Conservation (phyloP, 2,888 invertebrate genomes). For the Lasius platythorax region DNA sequence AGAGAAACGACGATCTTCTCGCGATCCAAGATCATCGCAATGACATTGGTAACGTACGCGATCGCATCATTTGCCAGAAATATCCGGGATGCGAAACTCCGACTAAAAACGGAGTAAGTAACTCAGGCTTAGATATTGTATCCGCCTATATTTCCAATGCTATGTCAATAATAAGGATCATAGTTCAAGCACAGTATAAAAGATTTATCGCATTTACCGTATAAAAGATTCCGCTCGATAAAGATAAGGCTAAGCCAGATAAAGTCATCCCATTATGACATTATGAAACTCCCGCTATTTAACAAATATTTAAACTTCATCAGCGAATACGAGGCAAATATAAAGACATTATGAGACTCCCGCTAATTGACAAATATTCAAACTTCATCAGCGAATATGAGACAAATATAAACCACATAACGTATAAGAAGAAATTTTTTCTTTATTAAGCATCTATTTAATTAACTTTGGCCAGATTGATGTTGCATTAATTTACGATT, state of each 20-base stretch:
- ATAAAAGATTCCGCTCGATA: background rate
- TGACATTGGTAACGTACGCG: constrained; percentile 4
- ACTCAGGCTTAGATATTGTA: constrained; percentile 51
- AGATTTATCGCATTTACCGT: background rate
- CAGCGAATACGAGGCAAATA: background rate
- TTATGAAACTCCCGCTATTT: background rate
- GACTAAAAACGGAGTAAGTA: constrained; percentile 43
- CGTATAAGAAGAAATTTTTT: background rate
- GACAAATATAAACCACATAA: background rate
- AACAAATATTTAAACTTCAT: constrained; percentile 17
- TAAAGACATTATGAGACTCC: background rate
- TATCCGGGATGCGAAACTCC: constrained; percentile 39
- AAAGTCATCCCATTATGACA: background rate
- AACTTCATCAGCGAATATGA: background rate
- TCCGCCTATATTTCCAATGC: background rate
- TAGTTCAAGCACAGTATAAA: background rate
- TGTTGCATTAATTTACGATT: background rate
- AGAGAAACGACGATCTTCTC: background rate
- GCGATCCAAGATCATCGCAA: background rate
- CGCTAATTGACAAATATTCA: background rate
- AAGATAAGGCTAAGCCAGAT: background rate
- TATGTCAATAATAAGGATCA: background rate
- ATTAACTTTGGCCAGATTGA: background rate
- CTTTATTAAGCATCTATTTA: background rate
- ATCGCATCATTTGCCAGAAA: constrained; percentile 55